Base-by-base conservation (phyloP, 2,113 vertebrate species). In the Lamprologus sp. region DNA sequence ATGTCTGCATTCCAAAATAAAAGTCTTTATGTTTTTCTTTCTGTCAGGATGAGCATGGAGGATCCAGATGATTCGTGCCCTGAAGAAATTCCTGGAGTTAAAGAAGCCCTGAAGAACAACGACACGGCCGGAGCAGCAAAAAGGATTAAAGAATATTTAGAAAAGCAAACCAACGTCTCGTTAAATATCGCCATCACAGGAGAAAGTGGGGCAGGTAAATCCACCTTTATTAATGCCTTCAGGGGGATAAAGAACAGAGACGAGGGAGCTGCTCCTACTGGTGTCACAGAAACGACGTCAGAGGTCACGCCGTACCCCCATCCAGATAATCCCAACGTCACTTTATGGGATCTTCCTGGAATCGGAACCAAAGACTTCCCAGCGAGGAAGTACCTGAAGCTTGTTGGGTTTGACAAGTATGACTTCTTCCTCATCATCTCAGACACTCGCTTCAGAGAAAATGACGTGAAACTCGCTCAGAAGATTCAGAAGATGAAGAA, bases 381-480 rank as follows among this genome's bases (percentile, higher is more conserved):
- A 58, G 89, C 86, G 54, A 28, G 51, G 2, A 4, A 85, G 0
- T 91, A 92, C n/a, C 53, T 91, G 82, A 2, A 90, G 49, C 4
- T 4, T 13, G 33, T 68, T 68, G 63, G 63, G 4, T 68, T 68
- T 68, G 63, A 68, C 19, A 68, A 68, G 63, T 68, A 60, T 85
- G 89, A 92, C 83, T 91, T 89, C 85, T 91, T 91, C 85, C 79
- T 92, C 73, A 87, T 92, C 79, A 63, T 92, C 54, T 90, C 89
- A 81, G 31, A 4, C 2, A 9, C 89, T 91, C 31, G 60, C 60
- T 65, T 65, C 60, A 65, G 60, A n/a, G 60, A 65, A 65, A 65
- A 65, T n/a, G 60, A 65, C 6, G 60, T 65, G 31, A 65, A 65
- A 65, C 60, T 65, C 6, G 17, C 60, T 65, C 60, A 37, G 60